A percentile compares a stretch with the other conserved stretches of the same genome.
Evolutionary conservation across 2,888 invertebrate species (phyloP).

Genomic region (Metellina segmentata): DNA sequence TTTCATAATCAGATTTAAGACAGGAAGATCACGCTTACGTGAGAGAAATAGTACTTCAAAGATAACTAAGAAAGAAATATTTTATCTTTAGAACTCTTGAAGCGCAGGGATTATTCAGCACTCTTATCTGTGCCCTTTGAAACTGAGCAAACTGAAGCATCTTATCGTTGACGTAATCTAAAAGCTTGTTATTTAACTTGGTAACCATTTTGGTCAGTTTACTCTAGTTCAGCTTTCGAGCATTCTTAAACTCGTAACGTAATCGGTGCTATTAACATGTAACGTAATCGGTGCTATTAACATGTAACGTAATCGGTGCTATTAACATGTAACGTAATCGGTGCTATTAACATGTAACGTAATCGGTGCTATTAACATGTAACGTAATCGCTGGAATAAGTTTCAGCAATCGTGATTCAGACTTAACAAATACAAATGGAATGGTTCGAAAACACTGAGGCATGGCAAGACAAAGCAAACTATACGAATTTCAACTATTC

Average conservation of each 20-base stretch:
- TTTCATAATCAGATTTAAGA: background rate
- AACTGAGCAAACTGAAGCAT: conserved; percentile 25
- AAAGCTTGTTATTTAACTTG: conserved; percentile 27
- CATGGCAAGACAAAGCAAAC: too few species aligned
- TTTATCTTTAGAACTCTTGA: conserved; percentile 26
- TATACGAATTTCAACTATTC: too few species aligned
- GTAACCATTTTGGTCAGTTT: conserved; percentile 9
- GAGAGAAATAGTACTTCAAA: conserved; percentile 19
- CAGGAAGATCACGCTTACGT: background rate
- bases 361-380: background rate
- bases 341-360: background rate
- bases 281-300: background rate
- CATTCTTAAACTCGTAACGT: conserved; percentile 1
- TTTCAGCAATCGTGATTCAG: background rate
- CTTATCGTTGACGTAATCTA: conserved; percentile 19
- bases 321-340: background rate
- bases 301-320: background rate
- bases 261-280: background rate
- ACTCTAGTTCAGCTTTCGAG: conserved; percentile 4
- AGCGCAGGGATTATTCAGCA: conserved; percentile 39
- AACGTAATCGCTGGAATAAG: background rate
- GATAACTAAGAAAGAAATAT: conserved; percentile 8
- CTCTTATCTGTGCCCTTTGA: conserved; percentile 44
- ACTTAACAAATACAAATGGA: background rate
- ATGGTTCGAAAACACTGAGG: background rate